Conservation (phyloP, 2,888 invertebrate genomes). For the Seira sanloemensis region DNA sequence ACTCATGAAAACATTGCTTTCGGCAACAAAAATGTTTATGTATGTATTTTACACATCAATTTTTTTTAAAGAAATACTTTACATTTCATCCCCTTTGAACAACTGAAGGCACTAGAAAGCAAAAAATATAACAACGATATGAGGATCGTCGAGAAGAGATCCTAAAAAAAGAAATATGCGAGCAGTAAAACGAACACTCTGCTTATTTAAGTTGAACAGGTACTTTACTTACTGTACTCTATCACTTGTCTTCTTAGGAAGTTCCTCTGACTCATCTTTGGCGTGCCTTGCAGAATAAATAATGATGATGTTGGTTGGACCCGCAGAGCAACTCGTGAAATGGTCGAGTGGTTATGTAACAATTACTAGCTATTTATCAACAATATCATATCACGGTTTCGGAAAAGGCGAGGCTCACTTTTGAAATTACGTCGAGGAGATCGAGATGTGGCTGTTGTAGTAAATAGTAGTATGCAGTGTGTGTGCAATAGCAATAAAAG, state of each 20-base stretch:
- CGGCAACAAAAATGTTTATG: neutral
- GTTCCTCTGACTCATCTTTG: constrained; percentile 58
- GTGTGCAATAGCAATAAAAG: neutral
- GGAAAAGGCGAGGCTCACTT: constrained; percentile 39
- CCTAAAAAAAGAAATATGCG: neutral
- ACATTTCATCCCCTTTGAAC: no score
- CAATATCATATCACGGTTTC: constrained; percentile 17
- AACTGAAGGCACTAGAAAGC: no score
- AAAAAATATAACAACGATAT: no score
- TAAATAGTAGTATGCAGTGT: neutral
- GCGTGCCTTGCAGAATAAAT: neutral
- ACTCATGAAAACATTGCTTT: neutral
- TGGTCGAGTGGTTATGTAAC: constrained; percentile 55
- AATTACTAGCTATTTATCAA: constrained; percentile 46
- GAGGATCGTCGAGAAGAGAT: neutral
- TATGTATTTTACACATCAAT: neutral
- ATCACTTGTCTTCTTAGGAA: constrained; percentile 56
- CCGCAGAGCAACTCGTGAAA: constrained; percentile 17
- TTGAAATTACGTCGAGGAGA: no score
- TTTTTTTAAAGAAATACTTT: neutral
- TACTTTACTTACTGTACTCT: constrained; percentile 52
- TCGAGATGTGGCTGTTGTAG: no score
- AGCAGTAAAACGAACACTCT: neutral
- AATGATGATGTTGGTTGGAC: neutral
- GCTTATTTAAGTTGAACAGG: constrained; percentile 14